phyloP scores from a whole-genome alignment of 1,140 invertebrate genomes.

The Habropoda laboriosa region DNA sequence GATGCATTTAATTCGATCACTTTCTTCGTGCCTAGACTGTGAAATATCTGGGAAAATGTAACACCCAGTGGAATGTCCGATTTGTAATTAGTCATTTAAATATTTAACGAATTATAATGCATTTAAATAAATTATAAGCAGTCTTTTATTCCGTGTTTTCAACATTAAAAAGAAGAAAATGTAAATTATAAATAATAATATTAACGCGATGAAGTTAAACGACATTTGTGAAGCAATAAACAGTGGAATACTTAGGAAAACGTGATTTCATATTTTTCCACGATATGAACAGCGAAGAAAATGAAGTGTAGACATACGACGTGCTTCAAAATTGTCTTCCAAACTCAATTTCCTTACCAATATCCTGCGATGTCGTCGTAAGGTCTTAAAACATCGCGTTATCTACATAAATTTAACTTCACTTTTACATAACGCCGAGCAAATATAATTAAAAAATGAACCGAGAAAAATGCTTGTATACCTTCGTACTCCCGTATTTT shows the following conservation, averaged over 20 bases:
- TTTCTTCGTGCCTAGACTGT: neutral
- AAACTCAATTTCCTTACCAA: neutral
- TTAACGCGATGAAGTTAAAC: too few relatives aligned
- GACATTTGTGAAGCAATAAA: too few relatives aligned
- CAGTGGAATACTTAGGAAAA: too few relatives aligned
- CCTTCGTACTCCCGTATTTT: too few relatives aligned
- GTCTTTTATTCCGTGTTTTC: too few relatives aligned
- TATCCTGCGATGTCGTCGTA: neutral
- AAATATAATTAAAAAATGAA: too few relatives aligned
- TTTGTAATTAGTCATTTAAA: neutral
- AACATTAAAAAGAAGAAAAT: too few relatives aligned
- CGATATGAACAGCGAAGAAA: neutral
- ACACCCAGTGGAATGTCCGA: neutral
- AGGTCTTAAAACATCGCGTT: neutral
- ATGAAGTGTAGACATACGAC: too few relatives aligned
- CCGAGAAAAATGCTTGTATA: too few relatives aligned
- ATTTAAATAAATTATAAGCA: neutral
- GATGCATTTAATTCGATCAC: neutral
- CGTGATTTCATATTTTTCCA: neutral
- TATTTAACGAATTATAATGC: too few relatives aligned
- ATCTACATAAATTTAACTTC: neutral
- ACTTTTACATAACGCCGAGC: too few relatives aligned
- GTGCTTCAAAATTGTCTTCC: neutral
- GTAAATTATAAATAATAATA: too few relatives aligned
- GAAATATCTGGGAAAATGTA: neutral